A percentile compares a stretch with the other conserved stretches of the same genome.
Evolutionary conservation across 2,797 vertebrate species (phyloP).

Genomic region (Falco concolor): DNA sequence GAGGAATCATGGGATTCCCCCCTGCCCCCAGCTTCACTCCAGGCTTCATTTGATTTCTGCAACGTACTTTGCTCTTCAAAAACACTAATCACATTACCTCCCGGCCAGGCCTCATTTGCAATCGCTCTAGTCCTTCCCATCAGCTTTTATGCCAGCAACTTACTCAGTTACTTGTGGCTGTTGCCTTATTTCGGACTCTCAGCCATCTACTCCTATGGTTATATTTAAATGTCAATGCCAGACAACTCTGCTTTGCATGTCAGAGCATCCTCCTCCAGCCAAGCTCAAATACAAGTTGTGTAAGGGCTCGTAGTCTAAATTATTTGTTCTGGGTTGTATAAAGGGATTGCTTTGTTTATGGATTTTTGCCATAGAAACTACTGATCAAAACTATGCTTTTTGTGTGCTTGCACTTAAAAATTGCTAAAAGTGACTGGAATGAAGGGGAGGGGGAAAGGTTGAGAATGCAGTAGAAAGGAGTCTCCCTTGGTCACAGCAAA

Average conservation of each 20-base stretch:
- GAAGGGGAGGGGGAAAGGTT: neutral
- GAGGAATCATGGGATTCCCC: conserved; percentile 16
- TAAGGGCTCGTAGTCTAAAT: neutral
- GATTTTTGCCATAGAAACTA: conserved; percentile 42
- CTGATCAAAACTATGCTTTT: neutral
- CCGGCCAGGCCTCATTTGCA: conserved; percentile 49
- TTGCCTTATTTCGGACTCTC: conserved; percentile 1
- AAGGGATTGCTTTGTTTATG: neutral
- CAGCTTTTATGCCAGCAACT: conserved; percentile 2
- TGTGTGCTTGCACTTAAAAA: neutral
- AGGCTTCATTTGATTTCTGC: conserved; percentile 38
- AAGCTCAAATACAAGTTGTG: neutral
- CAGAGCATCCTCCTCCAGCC: neutral
- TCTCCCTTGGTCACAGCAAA: neutral
- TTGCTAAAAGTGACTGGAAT: neutral
- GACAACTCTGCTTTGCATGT: neutral
- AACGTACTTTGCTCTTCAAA: neutral
- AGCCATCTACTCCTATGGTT: neutral
- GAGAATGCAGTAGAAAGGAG: neutral
- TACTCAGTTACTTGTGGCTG: neutral
- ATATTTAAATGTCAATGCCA: neutral
- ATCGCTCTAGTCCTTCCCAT: neutral
- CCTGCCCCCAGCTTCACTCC: neutral
- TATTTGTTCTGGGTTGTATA: neutral
- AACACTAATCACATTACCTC: conserved; percentile 18